Conservation (phyloP, 1,140 invertebrate species). For the Rhizoglyphus robini region DNA sequence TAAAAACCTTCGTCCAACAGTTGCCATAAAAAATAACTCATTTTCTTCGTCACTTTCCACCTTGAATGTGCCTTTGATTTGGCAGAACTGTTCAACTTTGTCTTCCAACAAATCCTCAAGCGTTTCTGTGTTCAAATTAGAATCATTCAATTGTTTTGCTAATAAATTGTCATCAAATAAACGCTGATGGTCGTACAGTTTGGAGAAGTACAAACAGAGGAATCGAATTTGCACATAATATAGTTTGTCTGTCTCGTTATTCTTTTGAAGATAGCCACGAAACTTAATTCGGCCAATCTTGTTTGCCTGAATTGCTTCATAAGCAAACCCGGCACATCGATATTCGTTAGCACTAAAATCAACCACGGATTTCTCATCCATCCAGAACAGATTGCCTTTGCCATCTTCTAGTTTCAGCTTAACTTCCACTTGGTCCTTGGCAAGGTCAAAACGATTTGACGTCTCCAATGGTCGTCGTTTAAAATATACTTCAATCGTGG, state of each 20-base stretch:
- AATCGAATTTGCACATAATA: constrained; percentile 3
- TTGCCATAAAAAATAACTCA: constrained; percentile 18
- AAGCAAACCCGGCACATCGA: not conserved
- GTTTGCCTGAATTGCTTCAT: not conserved
- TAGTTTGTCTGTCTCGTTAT: constrained; percentile 1
- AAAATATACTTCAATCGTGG: constrained; percentile 2
- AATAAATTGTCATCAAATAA: not conserved
- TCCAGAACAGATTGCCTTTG: not conserved
- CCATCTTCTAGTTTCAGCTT: not conserved
- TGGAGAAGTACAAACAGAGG: not conserved
- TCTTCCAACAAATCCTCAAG: constrained; percentile 5
- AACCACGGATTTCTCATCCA: not conserved
- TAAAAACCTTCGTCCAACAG: not conserved
- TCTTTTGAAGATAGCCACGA: not conserved
- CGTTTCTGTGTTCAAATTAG: not conserved
- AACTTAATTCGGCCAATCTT: constrained; percentile 10
- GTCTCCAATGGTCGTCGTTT: not conserved
- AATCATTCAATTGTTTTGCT: constrained; percentile 4
- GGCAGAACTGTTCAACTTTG: constrained; percentile 21
- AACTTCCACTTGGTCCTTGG: not conserved
- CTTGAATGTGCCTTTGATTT: constrained; percentile 20
- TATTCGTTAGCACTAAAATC: constrained; percentile 3
- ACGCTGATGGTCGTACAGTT: not conserved
- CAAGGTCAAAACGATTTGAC: not conserved
- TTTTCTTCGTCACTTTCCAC: constrained; percentile 17